Percentiles rank a stretch among this genome's conserved stretches.
Conservation (phyloP, 1,140 invertebrate species). For the Eupeodes corollae region DNA sequence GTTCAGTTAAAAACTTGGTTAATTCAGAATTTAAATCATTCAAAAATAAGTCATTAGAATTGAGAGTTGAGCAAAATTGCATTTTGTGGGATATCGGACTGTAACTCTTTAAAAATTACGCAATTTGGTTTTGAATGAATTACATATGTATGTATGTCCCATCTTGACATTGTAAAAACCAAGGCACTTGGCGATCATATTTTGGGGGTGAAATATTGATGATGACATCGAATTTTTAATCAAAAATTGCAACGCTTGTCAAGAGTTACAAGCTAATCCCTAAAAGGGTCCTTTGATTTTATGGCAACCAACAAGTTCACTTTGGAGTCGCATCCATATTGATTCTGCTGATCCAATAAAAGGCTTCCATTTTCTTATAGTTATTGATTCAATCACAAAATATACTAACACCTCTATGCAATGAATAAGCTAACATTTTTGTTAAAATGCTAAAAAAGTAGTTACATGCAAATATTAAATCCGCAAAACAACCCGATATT, state of each 20-base stretch:
- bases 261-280: neutral
- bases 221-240: neutral
- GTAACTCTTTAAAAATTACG: neutral
- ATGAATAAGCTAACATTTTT: too few species aligned
- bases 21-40: neutral
- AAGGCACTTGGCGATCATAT: neutral
- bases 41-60: neutral
- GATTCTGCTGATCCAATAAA: neutral
- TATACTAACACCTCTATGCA: too few species aligned
- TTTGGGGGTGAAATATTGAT: neutral
- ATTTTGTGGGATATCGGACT: neutral
- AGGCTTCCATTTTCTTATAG: neutral
- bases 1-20: neutral
- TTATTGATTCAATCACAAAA: neutral
- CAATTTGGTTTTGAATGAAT: neutral
- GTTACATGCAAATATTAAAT: too few species aligned
- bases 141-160: neutral
- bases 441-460: too few species aligned
- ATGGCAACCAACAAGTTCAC: neutral
- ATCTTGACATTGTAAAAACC: neutral
- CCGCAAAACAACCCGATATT: too few species aligned
- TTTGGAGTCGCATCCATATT: neutral
- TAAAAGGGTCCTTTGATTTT: neutral
- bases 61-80: neutral
- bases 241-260: neutral